These are phyloP conservation scores for Ruditapes philippinarum DNA, from an alignment of 1,140 invertebrate genomes.

Conservation along the genomic window DNA sequence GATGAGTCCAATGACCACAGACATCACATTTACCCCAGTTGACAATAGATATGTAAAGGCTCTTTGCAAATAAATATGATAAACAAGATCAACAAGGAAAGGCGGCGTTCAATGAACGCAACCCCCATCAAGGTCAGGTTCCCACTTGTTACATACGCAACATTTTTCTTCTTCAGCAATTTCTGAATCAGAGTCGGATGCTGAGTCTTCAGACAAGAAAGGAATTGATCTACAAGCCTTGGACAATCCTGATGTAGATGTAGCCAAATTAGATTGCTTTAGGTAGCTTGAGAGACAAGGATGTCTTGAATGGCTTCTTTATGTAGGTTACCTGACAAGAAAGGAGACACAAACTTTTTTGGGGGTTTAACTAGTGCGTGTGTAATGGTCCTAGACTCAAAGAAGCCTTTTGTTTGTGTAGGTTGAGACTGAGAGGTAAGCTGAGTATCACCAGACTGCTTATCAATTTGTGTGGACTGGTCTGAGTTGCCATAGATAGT, in stretches of 20 bases:
- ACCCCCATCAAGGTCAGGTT: not conserved
- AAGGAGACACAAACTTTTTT: conserved; percentile 56
- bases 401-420: not conserved
- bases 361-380: conserved; percentile 8
- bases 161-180: not conserved
- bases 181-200: too few species aligned
- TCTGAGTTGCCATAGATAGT: not conserved
- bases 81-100: too few species aligned
- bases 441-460: not conserved
- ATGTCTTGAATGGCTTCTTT: not conserved
- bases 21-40: conserved; percentile 45
- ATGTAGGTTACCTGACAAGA: conserved; percentile 26
- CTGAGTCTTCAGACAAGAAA: not conserved
- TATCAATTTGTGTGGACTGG: not conserved
- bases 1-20: conserved; percentile 51
- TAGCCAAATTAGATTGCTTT: conserved; percentile 9
- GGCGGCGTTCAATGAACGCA: too few species aligned
- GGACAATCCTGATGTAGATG: not conserved
- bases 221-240: not conserved
- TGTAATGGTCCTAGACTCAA: not conserved
- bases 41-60: not conserved
- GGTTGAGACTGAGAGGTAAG: not conserved
- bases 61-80: too few species aligned
- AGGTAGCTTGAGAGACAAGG: not conserved
- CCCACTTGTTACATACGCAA: not conserved